phyloP scores from a whole-genome alignment of 2,797 vertebrate species.

The Molossus alvarezi region DNA sequence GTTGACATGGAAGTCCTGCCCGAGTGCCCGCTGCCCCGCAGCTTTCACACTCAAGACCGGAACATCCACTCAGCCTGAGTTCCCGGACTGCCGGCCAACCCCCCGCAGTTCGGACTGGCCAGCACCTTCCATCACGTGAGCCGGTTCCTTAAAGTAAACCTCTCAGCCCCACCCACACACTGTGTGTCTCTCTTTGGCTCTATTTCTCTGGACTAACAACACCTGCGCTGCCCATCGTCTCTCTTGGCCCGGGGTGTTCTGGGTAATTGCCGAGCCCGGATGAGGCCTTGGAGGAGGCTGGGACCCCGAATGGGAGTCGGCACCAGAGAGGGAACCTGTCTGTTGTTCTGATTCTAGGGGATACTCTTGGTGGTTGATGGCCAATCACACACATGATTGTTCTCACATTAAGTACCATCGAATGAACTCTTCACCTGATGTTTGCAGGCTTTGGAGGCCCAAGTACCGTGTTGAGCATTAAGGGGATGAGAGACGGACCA shows the following conservation, averaged over 20 bases:
- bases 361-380: not conserved
- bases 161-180: no score
- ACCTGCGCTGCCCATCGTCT: not conserved
- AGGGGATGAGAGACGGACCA: not conserved
- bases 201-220: not conserved
- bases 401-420: not conserved
- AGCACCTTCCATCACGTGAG: fast-evolving
- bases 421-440: slow-evolving; percentile 14
- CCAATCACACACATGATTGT: not conserved
- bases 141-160: not conserved
- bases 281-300: not conserved
- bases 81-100: no score
- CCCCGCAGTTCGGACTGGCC: not conserved
- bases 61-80: not conserved
- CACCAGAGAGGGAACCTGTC: not conserved
- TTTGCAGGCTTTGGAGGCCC: not conserved
- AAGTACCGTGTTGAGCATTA: not conserved
- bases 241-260: not conserved
- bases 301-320: not conserved
- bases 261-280: not conserved
- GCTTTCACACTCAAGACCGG: not conserved
- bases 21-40: not conserved
- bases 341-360: not conserved
- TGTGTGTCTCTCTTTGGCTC: no score
- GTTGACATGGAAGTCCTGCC: not conserved